phyloP scores from a whole-genome alignment of 2,888 invertebrate species.

The Leistus spinibarbis region DNA sequence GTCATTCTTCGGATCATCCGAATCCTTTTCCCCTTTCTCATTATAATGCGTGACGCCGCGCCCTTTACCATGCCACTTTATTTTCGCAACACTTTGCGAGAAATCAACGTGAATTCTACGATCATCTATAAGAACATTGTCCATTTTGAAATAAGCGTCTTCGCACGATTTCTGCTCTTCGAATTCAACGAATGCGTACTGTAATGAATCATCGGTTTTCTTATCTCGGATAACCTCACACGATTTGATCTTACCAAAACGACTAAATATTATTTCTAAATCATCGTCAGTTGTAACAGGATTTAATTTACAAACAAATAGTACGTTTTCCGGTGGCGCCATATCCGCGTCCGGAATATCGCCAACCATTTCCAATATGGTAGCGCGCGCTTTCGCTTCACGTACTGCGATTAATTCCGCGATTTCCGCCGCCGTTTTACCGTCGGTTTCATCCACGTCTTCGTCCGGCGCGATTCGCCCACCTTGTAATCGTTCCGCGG shows the following conservation, averaged over 20 bases:
- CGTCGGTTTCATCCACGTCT: slow-evolving; percentile 87
- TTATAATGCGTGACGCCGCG: slow-evolving; percentile 71
- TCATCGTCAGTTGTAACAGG: slow-evolving; percentile 98
- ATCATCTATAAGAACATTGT: slow-evolving; percentile 98
- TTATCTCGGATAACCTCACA: slow-evolving; percentile 97
- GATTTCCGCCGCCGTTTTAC: slow-evolving; percentile 83
- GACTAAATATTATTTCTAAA: slow-evolving; percentile 95
- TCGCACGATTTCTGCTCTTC: slow-evolving; percentile 91
- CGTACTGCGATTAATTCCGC: slow-evolving; percentile 86
- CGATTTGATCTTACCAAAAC: slow-evolving; percentile 91
- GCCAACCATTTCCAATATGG: slow-evolving; percentile 97
- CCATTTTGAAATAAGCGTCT: slow-evolving; percentile 99
- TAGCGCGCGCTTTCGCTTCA: slow-evolving; percentile 95
- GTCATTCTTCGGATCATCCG: slow-evolving; percentile 44
- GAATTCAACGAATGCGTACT: slow-evolving; percentile 99
- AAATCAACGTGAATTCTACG: slow-evolving; percentile 99
- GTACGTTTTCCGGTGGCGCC: slow-evolving; percentile 97
- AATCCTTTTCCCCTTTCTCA: slow-evolving; percentile 50
- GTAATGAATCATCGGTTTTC: slow-evolving; percentile 90
- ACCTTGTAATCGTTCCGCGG: slow-evolving; percentile 77
- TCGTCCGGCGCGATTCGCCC: slow-evolving; percentile 93
- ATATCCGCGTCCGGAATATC: slow-evolving; percentile 97
- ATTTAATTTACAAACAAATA: slow-evolving; percentile 99
- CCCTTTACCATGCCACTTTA: slow-evolving; percentile 89
- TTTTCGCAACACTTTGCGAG: slow-evolving; percentile 96